Base-by-base conservation (phyloP, 2,888 invertebrate species). In the Apotomis betuletana region DNA sequence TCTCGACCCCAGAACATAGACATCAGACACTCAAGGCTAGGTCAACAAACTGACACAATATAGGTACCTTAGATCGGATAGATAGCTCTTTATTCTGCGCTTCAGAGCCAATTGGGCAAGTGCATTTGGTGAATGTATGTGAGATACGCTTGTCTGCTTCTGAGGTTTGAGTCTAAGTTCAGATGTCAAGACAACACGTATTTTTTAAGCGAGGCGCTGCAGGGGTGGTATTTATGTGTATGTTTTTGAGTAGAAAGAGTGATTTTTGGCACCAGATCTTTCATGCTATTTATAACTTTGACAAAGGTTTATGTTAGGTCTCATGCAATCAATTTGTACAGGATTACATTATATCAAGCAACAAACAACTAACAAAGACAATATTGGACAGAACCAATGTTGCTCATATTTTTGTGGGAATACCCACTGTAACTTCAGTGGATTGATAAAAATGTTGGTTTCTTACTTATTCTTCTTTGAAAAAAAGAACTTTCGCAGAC, bases 21-120 rank as follows among this genome's bases (percentile, higher is more conserved):
- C 27, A 27, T 64, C 65, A 46, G 55, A 57, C 55, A 9, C 27
- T 46, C 65, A 65, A 65, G 65, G 65, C 15, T 65, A 65, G 65
- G 65, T 65, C n/a, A 65, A 65, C 55, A 65, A 65, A 65, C 65
- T 54, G 5, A 27, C 65, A 65, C 55, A 65, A 65, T 65, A 65
- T 64, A 27, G 27, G 27, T 27, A 44, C 46, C 65, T 65, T 65
- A 65, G 65, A 65, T 65, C 55, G 51, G 55, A 27, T 65, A 65
- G 65, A 65, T 65, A 65, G 46, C 65, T 62, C 55, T 65, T 58
- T 65, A 55, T 36, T 46, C 12, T 9, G 27, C 9, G 6, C 0
- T 12, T 54, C 36, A 65, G n/a, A 55, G 5, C 4, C n/a, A 46
- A 65, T 15, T 12, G 3, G 65, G 1, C n/a, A 12, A 44, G 57